Conservation (phyloP, 1,140 invertebrate species). For the Cydia pomonella region DNA sequence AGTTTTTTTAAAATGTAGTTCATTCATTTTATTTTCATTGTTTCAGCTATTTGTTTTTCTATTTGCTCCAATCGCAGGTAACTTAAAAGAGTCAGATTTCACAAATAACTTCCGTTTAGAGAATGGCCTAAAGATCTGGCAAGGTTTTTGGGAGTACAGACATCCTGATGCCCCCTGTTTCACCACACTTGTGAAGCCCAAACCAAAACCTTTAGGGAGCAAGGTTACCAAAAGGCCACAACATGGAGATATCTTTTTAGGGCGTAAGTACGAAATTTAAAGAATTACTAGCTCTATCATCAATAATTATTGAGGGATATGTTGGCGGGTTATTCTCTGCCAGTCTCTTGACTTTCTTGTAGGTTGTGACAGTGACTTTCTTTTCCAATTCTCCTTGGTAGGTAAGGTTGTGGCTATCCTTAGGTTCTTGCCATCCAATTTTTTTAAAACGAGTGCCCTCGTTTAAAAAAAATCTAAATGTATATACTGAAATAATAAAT, state of each 20-base stretch:
- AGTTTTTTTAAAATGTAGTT: too few species aligned
- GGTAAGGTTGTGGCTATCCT: too few species aligned
- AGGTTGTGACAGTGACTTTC: too few species aligned
- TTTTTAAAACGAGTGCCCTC: too few species aligned
- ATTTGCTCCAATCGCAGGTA: slow-evolving; percentile 96
- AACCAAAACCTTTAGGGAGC: slow-evolving; percentile 84
- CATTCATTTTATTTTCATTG: slow-evolving; percentile 34
- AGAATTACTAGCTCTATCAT: slow-evolving; percentile 4
- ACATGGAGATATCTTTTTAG: slow-evolving; percentile 91
- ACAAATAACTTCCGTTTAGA: slow-evolving; percentile 95
- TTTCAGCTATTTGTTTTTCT: slow-evolving; percentile 97
- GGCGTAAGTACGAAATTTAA: slow-evolving; percentile 81
- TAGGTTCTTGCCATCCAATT: too few species aligned
- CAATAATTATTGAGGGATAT: neutral
- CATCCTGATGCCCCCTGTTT: slow-evolving; percentile 97
- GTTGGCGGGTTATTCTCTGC: neutral
- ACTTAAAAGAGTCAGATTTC: slow-evolving; percentile 98
- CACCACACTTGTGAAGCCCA: slow-evolving; percentile 94
- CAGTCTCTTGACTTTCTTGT: too few species aligned
- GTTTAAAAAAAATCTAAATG: too few species aligned
- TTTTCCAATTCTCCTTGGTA: too few species aligned
- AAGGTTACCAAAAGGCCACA: slow-evolving; percentile 82
- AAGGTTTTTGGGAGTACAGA: slow-evolving; percentile 96
- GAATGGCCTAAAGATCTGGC: slow-evolving; percentile 98
- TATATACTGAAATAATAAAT: too few species aligned